A percentile compares a stretch with the other conserved stretches of the same genome.
Evolutionary conservation across 2,888 invertebrate genomes (phyloP).

Genomic region (Norana najaformis): DNA sequence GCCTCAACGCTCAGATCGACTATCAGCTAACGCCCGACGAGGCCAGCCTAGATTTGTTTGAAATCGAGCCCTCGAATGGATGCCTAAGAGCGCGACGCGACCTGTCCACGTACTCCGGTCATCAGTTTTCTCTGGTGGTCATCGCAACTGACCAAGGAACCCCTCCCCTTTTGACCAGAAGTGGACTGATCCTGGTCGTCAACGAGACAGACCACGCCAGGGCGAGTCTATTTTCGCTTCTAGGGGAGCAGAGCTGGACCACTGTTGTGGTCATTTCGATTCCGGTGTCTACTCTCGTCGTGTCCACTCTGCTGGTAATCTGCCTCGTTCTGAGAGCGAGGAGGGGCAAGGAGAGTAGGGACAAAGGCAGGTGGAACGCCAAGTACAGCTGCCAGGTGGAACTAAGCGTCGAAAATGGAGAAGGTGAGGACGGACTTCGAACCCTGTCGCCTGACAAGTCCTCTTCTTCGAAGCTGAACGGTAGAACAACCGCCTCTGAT

Average conservation of each 20-base stretch:
- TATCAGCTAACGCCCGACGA: slow-evolving; percentile 1
- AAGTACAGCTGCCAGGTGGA: not conserved
- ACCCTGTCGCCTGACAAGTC: slow-evolving; percentile 80
- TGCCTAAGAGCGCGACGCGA: not conserved
- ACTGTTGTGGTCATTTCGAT: not conserved
- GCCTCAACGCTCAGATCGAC: slow-evolving; percentile 21
- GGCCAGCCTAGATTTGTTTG: not conserved
- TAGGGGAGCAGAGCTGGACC: not conserved
- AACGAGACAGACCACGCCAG: slow-evolving; percentile 21
- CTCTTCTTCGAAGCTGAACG: slow-evolving; percentile 68
- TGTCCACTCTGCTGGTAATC: not conserved
- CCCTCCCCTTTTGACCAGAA: slow-evolving; percentile 2
- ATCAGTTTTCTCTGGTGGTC: not conserved
- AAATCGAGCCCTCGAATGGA: slow-evolving; percentile 14
- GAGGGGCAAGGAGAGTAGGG: not conserved
- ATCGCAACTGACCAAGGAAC: slow-evolving; percentile 14
- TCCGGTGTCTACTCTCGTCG: slow-evolving; percentile 2
- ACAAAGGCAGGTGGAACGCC: not conserved
- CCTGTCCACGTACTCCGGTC: not conserved
- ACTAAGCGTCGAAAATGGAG: slow-evolving; percentile 45
- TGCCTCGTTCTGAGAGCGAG: not conserved
- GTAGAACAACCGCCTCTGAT: slow-evolving; percentile 69
- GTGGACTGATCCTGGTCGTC: slow-evolving; percentile 9
- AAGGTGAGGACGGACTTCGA: slow-evolving; percentile 90
- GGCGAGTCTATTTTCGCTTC: not conserved